Evolutionary conservation across 2,113 vertebrate species (phyloP).

Genomic region (Cepphus grylle): DNA sequence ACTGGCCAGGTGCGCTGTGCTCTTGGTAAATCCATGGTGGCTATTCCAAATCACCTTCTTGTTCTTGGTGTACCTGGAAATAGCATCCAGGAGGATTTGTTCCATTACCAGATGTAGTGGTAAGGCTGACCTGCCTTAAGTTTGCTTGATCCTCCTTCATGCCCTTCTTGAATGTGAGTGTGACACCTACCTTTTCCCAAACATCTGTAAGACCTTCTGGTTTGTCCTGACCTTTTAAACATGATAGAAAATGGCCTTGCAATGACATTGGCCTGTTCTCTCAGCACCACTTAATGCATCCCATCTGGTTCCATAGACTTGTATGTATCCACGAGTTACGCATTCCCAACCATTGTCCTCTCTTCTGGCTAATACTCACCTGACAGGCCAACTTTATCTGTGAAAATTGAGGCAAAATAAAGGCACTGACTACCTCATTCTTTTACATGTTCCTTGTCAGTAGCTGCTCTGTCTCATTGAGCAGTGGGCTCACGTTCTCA

Average conservation of each 20-base stretch:
- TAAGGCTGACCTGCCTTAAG: background rate
- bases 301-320: background rate
- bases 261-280: background rate
- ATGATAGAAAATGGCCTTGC: background rate
- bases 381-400: background rate
- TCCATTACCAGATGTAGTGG: too few relatives aligned
- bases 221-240: background rate
- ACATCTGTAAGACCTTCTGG: background rate
- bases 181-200: background rate
- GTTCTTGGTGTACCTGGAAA: background rate
- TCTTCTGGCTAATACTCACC: background rate
- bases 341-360: background rate
- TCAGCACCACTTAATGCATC: background rate
- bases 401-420: background rate
- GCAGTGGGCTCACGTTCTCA: background rate
- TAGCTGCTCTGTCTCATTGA: background rate
- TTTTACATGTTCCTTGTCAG: background rate
- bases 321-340: background rate
- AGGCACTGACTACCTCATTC: background rate
- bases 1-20: background rate
- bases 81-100: background rate
- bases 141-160: background rate
- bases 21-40: background rate
- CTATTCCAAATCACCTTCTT: background rate
- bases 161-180: background rate